Conservation (phyloP, 2,888 invertebrate genomes). For the Eremobia ochroleuca region DNA sequence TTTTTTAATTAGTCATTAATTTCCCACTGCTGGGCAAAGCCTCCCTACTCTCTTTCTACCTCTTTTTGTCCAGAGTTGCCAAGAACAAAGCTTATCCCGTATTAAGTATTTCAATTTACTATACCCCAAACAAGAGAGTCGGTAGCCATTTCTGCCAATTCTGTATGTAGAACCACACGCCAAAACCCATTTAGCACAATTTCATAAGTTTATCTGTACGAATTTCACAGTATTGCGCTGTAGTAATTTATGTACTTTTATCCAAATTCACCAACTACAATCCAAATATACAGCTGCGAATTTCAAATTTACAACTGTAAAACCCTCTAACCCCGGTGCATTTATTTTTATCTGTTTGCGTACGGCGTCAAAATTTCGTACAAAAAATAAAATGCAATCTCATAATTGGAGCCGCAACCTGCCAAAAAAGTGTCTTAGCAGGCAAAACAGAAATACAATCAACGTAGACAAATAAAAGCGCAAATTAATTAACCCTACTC, state of each 20-base stretch:
- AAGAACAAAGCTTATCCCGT: background rate
- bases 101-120: background rate
- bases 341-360: constrained; percentile 45
- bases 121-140: background rate
- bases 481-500: constrained; percentile 74
- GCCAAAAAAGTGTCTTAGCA: constrained; percentile 47
- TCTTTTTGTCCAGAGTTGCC: background rate
- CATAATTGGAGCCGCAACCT: constrained; percentile 44
- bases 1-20: background rate
- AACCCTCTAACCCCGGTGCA: constrained; percentile 15
- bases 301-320: constrained; percentile 16
- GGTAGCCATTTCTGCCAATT: constrained; percentile 7
- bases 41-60: background rate
- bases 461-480: constrained; percentile 69
- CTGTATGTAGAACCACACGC: constrained; percentile 20
- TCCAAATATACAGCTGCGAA: constrained; percentile 21
- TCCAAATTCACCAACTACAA: constrained; percentile 33
- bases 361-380: background rate
- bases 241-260: constrained; percentile 39
- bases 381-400: constrained; percentile 45
- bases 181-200: constrained; percentile 47
- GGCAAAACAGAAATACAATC: constrained; percentile 66
- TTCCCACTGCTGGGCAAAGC: background rate
- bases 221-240: constrained; percentile 31
- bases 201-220: constrained; percentile 50